Percentiles rank a stretch among this genome's conserved stretches.
Evolutionary conservation across 2,888 invertebrate genomes (phyloP).

Genomic region (Lucinisca nassula): DNA sequence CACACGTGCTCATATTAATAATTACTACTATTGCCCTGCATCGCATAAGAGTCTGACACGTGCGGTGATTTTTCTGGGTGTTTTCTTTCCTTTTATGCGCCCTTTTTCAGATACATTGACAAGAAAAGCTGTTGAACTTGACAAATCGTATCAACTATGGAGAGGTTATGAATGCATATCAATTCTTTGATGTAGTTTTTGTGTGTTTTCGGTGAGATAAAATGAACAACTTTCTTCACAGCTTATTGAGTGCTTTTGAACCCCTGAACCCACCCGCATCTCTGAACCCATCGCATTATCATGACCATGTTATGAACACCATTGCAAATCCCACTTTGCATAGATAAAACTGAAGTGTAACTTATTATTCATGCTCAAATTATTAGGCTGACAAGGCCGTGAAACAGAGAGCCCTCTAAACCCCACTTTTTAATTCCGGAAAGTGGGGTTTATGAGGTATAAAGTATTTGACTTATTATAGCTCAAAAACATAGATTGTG

Average conservation of each 20-base stretch:
- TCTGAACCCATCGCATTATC: too few relatives aligned
- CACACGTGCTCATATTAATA: conserved; percentile 62
- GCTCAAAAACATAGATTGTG: too few relatives aligned
- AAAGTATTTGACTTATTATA: too few relatives aligned
- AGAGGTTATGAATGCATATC: neutral
- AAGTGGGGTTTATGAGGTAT: too few relatives aligned
- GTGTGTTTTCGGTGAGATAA: neutral
- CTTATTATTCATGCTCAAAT: too few relatives aligned
- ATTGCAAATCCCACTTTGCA: too few relatives aligned
- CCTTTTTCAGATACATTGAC: neutral
- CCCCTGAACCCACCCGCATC: too few relatives aligned
- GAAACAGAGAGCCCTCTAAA: too few relatives aligned
- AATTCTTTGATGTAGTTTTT: neutral
- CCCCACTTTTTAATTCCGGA: too few relatives aligned
- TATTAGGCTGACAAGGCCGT: too few relatives aligned
- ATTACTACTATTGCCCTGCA: conserved; percentile 59
- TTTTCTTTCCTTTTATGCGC: neutral
- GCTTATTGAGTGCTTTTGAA: neutral
- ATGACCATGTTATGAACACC: too few relatives aligned
- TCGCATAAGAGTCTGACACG: conserved; percentile 41
- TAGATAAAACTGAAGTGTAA: too few relatives aligned
- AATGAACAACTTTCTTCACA: neutral
- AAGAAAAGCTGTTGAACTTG: neutral
- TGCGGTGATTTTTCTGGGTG: conserved; percentile 16
- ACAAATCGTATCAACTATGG: neutral